Percentiles rank a stretch among this genome's conserved stretches.
Conservation (phyloP, 2,888 invertebrate genomes). For the Eupithecia insigniata region DNA sequence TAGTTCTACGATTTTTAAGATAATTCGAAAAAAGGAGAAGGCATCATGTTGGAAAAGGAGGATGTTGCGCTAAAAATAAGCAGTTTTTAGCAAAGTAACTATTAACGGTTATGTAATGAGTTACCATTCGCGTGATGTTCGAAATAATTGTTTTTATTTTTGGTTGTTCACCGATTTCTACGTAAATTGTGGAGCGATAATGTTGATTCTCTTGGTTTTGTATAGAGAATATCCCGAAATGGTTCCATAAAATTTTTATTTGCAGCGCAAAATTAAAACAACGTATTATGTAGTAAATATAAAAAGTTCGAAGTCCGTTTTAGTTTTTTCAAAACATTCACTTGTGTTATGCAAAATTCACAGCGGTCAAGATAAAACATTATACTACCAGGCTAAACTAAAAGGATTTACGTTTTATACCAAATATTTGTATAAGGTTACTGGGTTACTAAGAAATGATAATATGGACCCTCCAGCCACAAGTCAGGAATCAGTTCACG, state of each 20-base stretch:
- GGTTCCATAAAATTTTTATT: neutral
- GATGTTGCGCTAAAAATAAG: too few relatives aligned
- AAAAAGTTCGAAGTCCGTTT: neutral
- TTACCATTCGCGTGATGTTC: too few relatives aligned
- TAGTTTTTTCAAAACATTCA: neutral
- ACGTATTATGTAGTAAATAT: neutral
- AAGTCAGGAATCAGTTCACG: slow-evolving; percentile 19
- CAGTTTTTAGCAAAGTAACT: too few relatives aligned
- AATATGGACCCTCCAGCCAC: neutral
- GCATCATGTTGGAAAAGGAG: too few relatives aligned
- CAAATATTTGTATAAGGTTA: neutral
- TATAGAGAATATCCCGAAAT: neutral
- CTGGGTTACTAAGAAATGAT: neutral
- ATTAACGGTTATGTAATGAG: too few relatives aligned
- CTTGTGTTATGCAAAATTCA: neutral
- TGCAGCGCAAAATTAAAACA: neutral
- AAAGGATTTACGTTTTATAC: neutral
- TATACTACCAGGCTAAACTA: neutral
- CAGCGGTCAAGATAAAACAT: neutral
- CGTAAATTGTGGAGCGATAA: neutral
- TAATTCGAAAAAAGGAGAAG: neutral
- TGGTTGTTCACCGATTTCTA: neutral
- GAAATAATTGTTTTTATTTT: neutral
- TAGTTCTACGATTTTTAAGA: neutral
- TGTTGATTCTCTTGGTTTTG: neutral